Percentiles rank a stretch among this genome's conserved stretches.
phyloP scores from a whole-genome alignment of 2,113 vertebrate species.

The Acanthisitta chloris region DNA sequence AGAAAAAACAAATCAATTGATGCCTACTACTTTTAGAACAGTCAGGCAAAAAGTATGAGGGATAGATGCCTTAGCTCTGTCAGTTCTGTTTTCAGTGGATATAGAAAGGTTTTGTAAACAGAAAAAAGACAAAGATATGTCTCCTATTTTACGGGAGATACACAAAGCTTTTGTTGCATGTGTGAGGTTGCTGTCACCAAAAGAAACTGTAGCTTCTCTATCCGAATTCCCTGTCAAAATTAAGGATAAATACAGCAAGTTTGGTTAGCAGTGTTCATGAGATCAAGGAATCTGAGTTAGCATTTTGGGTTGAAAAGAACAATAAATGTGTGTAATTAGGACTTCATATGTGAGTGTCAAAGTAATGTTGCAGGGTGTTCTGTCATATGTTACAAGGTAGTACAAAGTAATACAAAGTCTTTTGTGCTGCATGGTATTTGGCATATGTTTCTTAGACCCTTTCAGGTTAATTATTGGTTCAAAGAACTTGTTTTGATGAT shows the following conservation, averaged over 20 bases:
- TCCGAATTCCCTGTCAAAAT: neutral
- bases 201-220: neutral
- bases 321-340: neutral
- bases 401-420: neutral
- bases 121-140: neutral
- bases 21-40: neutral
- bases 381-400: accelerated
- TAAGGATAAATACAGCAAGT: neutral
- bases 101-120: neutral
- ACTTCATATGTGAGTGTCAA: neutral
- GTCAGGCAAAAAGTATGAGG: neutral
- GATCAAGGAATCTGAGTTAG: neutral
- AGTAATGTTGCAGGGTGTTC: neutral
- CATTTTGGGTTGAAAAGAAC: neutral
- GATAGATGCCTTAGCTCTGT: neutral
- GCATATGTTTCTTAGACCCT: neutral
- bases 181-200: neutral
- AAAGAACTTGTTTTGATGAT: neutral
- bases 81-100: neutral
- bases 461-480: neutral
- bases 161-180: neutral
- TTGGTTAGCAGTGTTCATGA: neutral
- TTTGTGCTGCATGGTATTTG: neutral
- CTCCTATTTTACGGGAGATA: neutral
- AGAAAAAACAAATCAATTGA: neutral